phyloP scores from a whole-genome alignment of 1,140 invertebrate species.

The Trypoxylus dichotomus region DNA sequence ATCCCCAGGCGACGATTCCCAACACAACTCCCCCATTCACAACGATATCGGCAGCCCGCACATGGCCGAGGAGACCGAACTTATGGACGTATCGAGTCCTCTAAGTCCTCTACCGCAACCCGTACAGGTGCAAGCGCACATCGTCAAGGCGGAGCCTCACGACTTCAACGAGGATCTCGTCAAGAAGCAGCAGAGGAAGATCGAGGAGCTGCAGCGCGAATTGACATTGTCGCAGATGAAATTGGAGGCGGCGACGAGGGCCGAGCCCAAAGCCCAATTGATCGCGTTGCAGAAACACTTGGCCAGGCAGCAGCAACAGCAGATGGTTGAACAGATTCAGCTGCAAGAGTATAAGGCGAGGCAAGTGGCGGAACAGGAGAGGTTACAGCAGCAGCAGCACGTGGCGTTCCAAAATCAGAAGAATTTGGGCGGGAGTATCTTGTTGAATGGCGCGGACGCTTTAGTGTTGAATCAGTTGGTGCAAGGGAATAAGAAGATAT shows the following conservation, averaged over 20 bases:
- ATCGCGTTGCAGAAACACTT: slow-evolving; percentile 55
- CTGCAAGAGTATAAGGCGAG: slow-evolving; percentile 53
- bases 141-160: slow-evolving; percentile 38
- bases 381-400: slow-evolving; percentile 52
- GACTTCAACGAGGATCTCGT: slow-evolving; percentile 68
- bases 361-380: slow-evolving; percentile 47
- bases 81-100: slow-evolving; percentile 46
- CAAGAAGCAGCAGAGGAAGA: slow-evolving; percentile 81
- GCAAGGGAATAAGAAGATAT: slow-evolving; percentile 49
- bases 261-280: slow-evolving; percentile 47
- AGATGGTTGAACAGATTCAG: slow-evolving; percentile 59
- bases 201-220: slow-evolving; percentile 84
- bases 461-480: slow-evolving; percentile 53
- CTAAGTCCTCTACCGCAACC: slow-evolving; percentile 42
- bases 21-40: slow-evolving; percentile 40
- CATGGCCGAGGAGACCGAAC: slow-evolving; percentile 40
- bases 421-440: slow-evolving; percentile 44
- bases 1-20: slow-evolving; percentile 32
- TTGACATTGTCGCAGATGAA: slow-evolving; percentile 75
- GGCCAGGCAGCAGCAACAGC: slow-evolving; percentile 65
- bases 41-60: slow-evolving; percentile 45
- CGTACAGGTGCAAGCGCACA: slow-evolving; percentile 39
- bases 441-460: slow-evolving; percentile 47
- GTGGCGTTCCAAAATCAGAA: slow-evolving; percentile 52
- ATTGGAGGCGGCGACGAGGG: slow-evolving; percentile 61